Evolutionary conservation across 1,140 invertebrate species (phyloP).

Genomic region (Epicauta chinensis): DNA sequence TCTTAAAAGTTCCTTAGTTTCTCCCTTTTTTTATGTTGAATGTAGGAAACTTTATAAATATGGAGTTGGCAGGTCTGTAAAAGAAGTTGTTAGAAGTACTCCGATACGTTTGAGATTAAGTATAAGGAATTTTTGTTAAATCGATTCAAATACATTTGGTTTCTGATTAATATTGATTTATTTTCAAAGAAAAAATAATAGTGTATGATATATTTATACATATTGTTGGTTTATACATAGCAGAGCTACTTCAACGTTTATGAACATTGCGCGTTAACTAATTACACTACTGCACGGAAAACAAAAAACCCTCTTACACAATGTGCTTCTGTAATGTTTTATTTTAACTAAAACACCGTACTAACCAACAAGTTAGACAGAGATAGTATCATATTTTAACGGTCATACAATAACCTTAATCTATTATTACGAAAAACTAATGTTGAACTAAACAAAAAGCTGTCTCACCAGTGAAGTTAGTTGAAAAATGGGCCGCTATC

Average conservation of each 20-base stretch:
- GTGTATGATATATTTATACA: constrained; percentile 8
- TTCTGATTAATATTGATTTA: constrained; percentile 15
- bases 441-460: constrained; percentile 24
- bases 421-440: constrained; percentile 27
- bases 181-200: constrained; percentile 5
- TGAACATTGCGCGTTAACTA: constrained; percentile 19
- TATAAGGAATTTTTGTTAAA: constrained; percentile 4
- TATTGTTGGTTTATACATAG: constrained; percentile 9
- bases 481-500: constrained; percentile 17
- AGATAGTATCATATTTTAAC: constrained; percentile 1
- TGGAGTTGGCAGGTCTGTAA: constrained; percentile 10
- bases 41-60: constrained; percentile 6
- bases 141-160: constrained; percentile 9
- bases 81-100: constrained; percentile 14
- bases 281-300: constrained; percentile 21
- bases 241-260: constrained; percentile 10
- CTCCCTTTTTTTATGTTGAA: too few relatives aligned
- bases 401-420: constrained; percentile 27
- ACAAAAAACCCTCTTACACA: constrained; percentile 21
- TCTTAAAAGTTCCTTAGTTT: too few relatives aligned
- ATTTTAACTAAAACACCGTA: constrained; percentile 16
- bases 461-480: constrained; percentile 19
- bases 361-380: too few relatives aligned
- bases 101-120: constrained; percentile 9
- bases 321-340: constrained; percentile 21